phyloP scores from a whole-genome alignment of 2,888 invertebrate genomes.

The Lordiphosa andalusiaca region DNA sequence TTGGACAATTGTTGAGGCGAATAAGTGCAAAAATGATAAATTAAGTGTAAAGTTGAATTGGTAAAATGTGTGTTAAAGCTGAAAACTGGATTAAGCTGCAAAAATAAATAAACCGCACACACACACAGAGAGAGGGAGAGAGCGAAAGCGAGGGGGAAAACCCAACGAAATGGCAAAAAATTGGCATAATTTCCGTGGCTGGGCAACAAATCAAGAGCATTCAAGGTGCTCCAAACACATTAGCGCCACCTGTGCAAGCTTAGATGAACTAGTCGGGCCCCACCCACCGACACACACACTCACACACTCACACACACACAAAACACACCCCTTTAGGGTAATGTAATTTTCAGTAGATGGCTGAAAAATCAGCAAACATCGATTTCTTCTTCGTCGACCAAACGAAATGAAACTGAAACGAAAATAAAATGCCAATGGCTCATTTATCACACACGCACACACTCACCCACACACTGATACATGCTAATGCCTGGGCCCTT shows the following conservation, averaged over 20 bases:
- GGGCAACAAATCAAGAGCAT: conserved; percentile 41
- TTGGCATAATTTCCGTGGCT: conserved; percentile 50
- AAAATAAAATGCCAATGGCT: conserved; percentile 50
- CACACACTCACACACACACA: too few species aligned
- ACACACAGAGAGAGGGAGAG: conserved; percentile 14
- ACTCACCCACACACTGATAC: conserved; percentile 18
- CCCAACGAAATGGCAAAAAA: conserved; percentile 31
- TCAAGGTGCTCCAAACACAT: conserved; percentile 37
- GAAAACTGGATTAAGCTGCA: too few species aligned
- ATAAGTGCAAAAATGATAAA: conserved; percentile 14
- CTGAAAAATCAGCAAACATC: conserved; percentile 57
- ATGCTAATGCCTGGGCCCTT: conserved; percentile 9
- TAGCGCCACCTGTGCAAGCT: conserved; percentile 45
- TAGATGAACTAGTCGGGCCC: conserved; percentile 30
- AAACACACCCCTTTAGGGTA: conserved; percentile 8
- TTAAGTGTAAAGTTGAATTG: neutral
- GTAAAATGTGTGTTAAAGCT: conserved; percentile 17
- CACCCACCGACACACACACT: neutral
- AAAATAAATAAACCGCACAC: neutral
- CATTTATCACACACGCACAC: conserved; percentile 41
- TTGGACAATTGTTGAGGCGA: conserved; percentile 2
- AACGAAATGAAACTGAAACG: conserved; percentile 49
- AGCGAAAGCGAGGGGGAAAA: neutral
- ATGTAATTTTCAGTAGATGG: conserved; percentile 43
- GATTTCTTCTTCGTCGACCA: conserved; percentile 37